A percentile compares a stretch with the other conserved stretches of the same genome.
Conservation (phyloP, 2,888 invertebrate genomes). For the Agonum fuliginosum region DNA sequence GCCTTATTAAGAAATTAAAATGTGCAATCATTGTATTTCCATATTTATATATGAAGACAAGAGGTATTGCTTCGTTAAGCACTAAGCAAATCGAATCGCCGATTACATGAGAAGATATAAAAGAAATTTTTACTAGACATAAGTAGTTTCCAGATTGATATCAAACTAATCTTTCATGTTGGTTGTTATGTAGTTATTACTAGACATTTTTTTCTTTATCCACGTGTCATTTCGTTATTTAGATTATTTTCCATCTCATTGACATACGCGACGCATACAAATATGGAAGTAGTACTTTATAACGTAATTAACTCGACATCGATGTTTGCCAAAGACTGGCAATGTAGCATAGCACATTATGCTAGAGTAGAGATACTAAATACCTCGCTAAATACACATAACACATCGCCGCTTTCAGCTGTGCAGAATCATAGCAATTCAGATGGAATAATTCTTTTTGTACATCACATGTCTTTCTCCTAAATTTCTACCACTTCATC, state of each 20-base stretch:
- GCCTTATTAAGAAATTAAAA: no score
- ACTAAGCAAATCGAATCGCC: no score
- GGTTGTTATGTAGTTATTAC: no score
- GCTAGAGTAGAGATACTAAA: no score
- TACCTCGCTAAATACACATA: neutral
- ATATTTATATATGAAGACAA: no score
- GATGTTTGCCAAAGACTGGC: conserved; percentile 11
- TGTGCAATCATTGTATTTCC: no score
- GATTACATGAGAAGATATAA: no score
- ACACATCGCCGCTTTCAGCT: neutral
- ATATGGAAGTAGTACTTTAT: neutral
- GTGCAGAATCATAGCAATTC: neutral
- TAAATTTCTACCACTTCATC: neutral
- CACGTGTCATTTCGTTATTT: neutral
- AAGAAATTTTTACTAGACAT: no score
- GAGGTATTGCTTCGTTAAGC: no score
- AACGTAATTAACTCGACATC: neutral
- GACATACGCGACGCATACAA: neutral
- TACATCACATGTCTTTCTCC: neutral
- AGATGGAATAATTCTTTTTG: conserved; percentile 6
- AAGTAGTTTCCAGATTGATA: no score
- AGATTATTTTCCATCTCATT: neutral
- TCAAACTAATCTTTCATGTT: no score
- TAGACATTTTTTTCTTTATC: no score
- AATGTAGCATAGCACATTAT: neutral